Percentiles rank a stretch among this genome's conserved stretches.
phyloP scores from a whole-genome alignment of 1,140 invertebrate genomes.

The Cryptotermes secundus region DNA sequence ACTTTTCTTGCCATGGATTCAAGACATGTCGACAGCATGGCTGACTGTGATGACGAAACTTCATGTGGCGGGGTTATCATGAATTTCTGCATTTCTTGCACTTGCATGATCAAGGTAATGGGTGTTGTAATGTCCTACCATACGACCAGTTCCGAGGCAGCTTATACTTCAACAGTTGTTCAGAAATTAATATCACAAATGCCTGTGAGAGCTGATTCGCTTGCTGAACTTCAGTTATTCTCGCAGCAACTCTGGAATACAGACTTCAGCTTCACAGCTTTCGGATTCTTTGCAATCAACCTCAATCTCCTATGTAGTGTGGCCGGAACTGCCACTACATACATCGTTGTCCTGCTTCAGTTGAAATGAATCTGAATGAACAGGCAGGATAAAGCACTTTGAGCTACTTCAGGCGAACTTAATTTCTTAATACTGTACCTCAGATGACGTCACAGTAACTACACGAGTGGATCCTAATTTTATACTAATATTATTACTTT shows the following conservation, averaged over 20 bases:
- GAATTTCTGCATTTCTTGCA: not conserved
- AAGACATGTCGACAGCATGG: not conserved
- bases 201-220: not conserved
- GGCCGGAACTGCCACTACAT: not conserved
- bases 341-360: not conserved
- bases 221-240: not conserved
- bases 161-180: not conserved
- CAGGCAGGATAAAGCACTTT: too few relatives aligned
- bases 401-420: too few relatives aligned
- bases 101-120: not conserved
- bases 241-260: not conserved
- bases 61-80: not conserved
- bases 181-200: not conserved
- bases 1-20: not conserved
- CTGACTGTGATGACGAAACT: not conserved
- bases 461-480: too few relatives aligned
- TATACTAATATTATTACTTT: too few relatives aligned
- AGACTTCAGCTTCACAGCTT: not conserved
- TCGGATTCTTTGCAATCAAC: not conserved
- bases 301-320: not conserved
- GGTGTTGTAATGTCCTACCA: not conserved
- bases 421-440: too few relatives aligned
- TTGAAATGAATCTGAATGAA: not conserved
- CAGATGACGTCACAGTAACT: too few relatives aligned
- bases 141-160: not conserved